These are phyloP conservation scores for Bombus confusus DNA, from an alignment of 1,140 invertebrate species.

Conservation along the genomic window DNA sequence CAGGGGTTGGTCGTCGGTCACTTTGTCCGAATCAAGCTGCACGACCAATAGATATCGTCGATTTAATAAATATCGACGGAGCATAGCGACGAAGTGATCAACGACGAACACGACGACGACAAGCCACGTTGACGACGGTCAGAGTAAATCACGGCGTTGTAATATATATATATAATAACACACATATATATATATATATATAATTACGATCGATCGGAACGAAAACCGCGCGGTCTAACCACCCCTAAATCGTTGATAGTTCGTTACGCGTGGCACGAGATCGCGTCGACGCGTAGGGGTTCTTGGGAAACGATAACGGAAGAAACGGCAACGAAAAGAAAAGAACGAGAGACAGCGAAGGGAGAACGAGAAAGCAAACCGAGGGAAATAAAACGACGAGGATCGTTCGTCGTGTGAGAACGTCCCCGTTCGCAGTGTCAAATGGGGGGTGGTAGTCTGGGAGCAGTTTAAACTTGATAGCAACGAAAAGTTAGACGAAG, in stretches of 20 bases:
- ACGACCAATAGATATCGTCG: no score
- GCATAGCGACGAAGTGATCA: no score
- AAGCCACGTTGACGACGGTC: neutral
- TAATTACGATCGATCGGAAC: neutral
- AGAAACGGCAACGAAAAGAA: neutral
- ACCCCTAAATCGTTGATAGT: conserved; percentile 17
- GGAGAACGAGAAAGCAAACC: neutral
- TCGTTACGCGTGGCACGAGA: conserved; percentile 46
- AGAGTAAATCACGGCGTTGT: neutral
- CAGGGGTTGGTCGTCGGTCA: no score
- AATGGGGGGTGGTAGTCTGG: neutral
- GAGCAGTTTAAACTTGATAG: conserved; percentile 7
- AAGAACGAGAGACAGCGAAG: neutral
- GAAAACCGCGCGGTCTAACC: neutral
- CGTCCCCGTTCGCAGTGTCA: neutral
- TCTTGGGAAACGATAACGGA: neutral
- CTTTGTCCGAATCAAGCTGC: no score
- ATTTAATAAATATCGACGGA: no score
- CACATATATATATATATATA: neutral
- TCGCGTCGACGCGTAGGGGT: conserved; percentile 46
- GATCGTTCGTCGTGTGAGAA: conserved; percentile 22
- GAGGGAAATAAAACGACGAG: neutral
- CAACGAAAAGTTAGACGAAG: conserved; percentile 18
- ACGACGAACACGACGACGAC: neutral
- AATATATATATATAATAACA: neutral